phyloP scores from a whole-genome alignment of 2,888 invertebrate species.

The Chorisops tibialis region DNA sequence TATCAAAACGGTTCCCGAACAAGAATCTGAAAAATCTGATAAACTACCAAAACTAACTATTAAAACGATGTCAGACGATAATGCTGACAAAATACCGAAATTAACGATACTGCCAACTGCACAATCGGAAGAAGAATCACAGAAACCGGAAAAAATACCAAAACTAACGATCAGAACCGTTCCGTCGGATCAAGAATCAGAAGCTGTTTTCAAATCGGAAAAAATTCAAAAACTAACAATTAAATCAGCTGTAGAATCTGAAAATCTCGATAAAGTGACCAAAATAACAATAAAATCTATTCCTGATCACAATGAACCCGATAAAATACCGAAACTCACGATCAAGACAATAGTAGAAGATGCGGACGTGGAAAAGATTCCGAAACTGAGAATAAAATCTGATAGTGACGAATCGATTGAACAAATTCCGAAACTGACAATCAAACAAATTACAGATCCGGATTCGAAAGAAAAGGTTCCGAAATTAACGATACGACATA shows the following conservation, averaged over 20 bases:
- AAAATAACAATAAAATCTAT: conserved; percentile 24
- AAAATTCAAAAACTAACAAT: conserved; percentile 51
- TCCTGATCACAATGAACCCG: background rate
- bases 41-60: background rate
- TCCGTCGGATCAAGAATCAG: background rate
- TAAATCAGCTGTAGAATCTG: conserved; percentile 50
- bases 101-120: conserved; percentile 40
- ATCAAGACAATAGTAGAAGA: conserved; percentile 52
- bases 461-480: conserved; percentile 23
- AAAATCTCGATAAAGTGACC: conserved; percentile 37
- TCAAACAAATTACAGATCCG: conserved; percentile 46
- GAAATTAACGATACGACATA: conserved; percentile 26
- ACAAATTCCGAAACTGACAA: conserved; percentile 50
- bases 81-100: conserved; percentile 38
- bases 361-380: background rate
- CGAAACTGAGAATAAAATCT: conserved; percentile 46
- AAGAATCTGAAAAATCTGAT: background rate
- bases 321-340: conserved; percentile 43
- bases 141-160: background rate
- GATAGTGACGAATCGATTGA: conserved; percentile 55
- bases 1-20: conserved; percentile 39
- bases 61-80: background rate
- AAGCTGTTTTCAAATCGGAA: background rate
- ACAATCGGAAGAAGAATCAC: conserved; percentile 24
- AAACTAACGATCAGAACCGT: conserved; percentile 54